These are phyloP conservation scores for Passer domesticus DNA, from an alignment of 2,113 vertebrate genomes.

Conservation along the genomic window DNA sequence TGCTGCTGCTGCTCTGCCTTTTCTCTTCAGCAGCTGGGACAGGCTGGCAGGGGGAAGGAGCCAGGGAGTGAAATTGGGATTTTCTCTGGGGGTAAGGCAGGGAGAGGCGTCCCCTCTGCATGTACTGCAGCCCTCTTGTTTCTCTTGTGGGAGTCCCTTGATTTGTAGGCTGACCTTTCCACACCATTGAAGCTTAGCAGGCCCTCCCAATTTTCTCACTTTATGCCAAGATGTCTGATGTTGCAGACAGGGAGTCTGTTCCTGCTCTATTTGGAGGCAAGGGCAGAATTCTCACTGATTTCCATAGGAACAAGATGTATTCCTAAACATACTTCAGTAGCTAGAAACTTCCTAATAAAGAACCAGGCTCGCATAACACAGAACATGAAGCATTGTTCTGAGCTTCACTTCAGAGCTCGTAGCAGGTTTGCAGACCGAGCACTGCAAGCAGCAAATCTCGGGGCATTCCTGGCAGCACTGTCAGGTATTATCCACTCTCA, in stretches of 20 bases:
- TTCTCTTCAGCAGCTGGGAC: not conserved
- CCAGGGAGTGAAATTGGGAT: not conserved
- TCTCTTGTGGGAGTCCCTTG: not conserved
- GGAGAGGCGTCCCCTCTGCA: not conserved
- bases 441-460: not conserved
- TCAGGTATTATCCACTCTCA: not conserved
- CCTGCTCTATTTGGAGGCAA: conserved; percentile 7
- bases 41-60: not conserved
- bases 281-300: conserved; percentile 40
- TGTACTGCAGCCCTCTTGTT: not conserved
- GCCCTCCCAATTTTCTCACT: conserved; percentile 26
- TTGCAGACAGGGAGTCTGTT: conserved; percentile 13
- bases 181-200: not conserved
- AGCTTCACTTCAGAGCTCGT: not conserved
- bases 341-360: conserved; percentile 57
- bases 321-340: conserved; percentile 54
- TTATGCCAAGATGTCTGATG: not conserved
- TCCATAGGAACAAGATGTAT: conserved; percentile 56
- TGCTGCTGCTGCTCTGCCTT: not conserved
- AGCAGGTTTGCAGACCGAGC: not conserved
- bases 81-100: not conserved
- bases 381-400: not conserved
- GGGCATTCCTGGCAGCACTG: not conserved
- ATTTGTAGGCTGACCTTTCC: conserved; percentile 10
- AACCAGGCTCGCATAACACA: not conserved